Percentiles rank a stretch among this genome's conserved stretches.
These are phyloP conservation scores for Tenebrosternarchus preto DNA, from an alignment of 2,113 vertebrate genomes.

Conservation along the genomic window DNA sequence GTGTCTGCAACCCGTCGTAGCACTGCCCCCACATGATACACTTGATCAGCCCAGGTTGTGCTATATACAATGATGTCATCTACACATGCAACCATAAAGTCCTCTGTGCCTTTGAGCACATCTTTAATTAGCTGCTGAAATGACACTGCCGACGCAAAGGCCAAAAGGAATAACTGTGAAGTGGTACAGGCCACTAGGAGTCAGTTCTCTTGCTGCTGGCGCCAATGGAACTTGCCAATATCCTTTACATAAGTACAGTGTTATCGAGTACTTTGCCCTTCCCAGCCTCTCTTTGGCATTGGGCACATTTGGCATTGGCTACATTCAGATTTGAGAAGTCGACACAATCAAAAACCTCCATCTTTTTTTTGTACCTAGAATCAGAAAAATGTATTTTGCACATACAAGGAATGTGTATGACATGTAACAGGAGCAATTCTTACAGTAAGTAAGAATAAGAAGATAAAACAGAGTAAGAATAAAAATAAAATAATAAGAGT, in stretches of 20 bases:
- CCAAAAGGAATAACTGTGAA: not conserved
- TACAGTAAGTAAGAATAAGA: no score
- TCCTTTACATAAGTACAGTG: slow-evolving; percentile 11
- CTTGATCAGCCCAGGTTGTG: not conserved
- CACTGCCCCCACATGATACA: not conserved
- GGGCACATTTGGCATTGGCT: slow-evolving; percentile 22
- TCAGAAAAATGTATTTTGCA: no score
- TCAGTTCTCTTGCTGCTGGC: not conserved
- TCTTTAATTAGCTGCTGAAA: not conserved
- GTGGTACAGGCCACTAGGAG: not conserved
- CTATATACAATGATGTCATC: slow-evolving; percentile 27
- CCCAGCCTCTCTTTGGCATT: slow-evolving; percentile 11
- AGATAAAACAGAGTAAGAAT: no score
- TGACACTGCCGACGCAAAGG: not conserved
- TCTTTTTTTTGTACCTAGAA: slow-evolving; percentile 46
- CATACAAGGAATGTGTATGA: no score
- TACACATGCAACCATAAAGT: slow-evolving; percentile 12
- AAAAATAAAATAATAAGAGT: no score
- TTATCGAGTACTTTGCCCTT: slow-evolving; percentile 12
- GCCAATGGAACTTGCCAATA: slow-evolving; percentile 25
- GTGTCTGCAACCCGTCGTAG: not conserved
- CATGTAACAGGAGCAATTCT: no score
- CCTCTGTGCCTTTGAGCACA: not conserved
- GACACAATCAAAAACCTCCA: slow-evolving; percentile 38
- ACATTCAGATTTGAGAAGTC: slow-evolving; percentile 43